Evolutionary conservation across 2,113 vertebrate species (phyloP).

Genomic region (Speoplatyrhinus poulsoni): DNA sequence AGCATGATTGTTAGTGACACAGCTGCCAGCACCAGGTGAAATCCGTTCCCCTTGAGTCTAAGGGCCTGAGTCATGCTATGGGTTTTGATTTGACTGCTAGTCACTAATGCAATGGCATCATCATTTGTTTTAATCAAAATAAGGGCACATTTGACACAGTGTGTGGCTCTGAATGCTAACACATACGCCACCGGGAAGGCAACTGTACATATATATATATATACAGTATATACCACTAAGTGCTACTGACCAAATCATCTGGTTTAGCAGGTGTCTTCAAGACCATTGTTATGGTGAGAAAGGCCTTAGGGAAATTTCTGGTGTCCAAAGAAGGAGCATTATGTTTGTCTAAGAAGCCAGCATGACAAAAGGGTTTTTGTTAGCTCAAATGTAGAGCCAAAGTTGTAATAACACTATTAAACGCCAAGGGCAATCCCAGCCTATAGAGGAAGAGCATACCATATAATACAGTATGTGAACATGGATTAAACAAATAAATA

Average conservation of each 20-base stretch:
- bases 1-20: background rate
- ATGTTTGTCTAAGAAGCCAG: background rate
- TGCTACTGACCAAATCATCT: conserved; percentile 2
- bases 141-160: conserved; percentile 38
- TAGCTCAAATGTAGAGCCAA: background rate
- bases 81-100: conserved; percentile 56
- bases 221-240: conserved; percentile 34
- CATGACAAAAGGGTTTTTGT: conserved; percentile 18
- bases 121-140: conserved; percentile 66
- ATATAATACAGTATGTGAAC: too few relatives aligned
- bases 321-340: conserved; percentile 8
- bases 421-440: too few relatives aligned
- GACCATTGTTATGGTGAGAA: conserved; percentile 6
- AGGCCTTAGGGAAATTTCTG: conserved; percentile 21
- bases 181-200: conserved; percentile 5
- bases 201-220: background rate
- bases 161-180: background rate
- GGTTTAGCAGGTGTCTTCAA: conserved; percentile 18
- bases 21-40: too few relatives aligned
- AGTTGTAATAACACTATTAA: too few relatives aligned
- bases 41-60: background rate
- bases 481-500: conserved; percentile 37
- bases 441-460: too few relatives aligned
- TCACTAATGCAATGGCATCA: conserved; percentile 10
- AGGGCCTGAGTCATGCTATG: background rate